Base-by-base conservation (phyloP, 2,113 vertebrate genomes). In the Alexandromys fortis region DNA sequence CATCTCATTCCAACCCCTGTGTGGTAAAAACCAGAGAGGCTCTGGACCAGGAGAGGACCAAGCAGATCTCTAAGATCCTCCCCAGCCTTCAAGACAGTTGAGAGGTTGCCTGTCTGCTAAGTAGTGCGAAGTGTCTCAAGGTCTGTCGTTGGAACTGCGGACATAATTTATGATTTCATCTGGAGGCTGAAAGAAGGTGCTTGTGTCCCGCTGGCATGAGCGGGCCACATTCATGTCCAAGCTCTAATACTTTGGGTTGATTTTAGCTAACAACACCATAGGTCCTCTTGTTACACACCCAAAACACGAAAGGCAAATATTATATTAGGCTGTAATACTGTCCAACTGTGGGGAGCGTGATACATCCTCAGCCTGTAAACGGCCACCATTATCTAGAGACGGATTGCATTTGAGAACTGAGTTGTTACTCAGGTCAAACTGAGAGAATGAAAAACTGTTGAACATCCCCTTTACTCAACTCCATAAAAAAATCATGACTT, bases 121-220 rank as follows among this genome's bases (percentile, higher is more conserved):
- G 98, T 96, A 97, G 94, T 89, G 92, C 92, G 78, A 98, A 98
- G 97, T 98, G 97, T 98, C 98, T 98, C 97, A 95, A 97, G 97
- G 97, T 96, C 97, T 98, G 97, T 98, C 68, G 0, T 92, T 98
- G 91, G 96, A 97, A 92, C 90, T 98, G 98, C 95, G 98, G 98
- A 98, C 98, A 98, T 98, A 98, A 98, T 98, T 98, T 98, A 98
- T 98, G 98, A 98, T 97, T 98, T 98, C 98, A 98, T 98, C 98
- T 92, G 33, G 86, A 97, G 96, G 67, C 96, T 98, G 98, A 98
- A 98, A 98, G 98, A 95, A 98, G 91, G 75, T 81, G 94, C 97
- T 98, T 98, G 97, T 98, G 93, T 98, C 95, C 93, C 75, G 96
- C 92, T 98, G 98, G 97, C 95, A 83, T 94, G 86, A 92, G 86